Percentiles rank a stretch among this genome's conserved stretches.
Conservation (phyloP, 2,888 invertebrate species). For the Acleris laterana region DNA sequence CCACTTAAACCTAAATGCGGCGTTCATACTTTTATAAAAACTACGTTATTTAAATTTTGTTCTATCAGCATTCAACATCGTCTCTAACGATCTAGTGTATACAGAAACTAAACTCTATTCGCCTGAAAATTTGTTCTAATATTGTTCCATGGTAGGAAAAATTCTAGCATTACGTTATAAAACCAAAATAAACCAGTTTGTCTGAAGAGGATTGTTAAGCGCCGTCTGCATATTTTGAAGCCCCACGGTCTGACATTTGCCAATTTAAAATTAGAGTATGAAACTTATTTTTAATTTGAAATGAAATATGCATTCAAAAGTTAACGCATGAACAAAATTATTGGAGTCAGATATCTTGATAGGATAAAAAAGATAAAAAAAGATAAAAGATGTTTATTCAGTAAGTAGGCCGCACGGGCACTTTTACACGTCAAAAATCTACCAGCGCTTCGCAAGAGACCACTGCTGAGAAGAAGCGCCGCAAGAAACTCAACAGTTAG, state of each 20-base stretch:
- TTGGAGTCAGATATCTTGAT: not conserved
- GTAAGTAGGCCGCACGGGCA: no score
- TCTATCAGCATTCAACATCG: not conserved
- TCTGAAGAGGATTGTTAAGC: slow-evolving; percentile 16
- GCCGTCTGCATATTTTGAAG: slow-evolving; percentile 18
- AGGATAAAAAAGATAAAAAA: no score
- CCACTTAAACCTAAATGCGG: slow-evolving; percentile 62
- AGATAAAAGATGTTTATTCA: no score
- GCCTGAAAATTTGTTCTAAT: not conserved
- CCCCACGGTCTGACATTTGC: slow-evolving; percentile 9
- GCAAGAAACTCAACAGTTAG: no score
- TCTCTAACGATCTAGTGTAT: not conserved
- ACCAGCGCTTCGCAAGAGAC: no score
- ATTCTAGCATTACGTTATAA: slow-evolving; percentile 4
- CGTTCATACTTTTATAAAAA: not conserved
- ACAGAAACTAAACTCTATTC: not conserved
- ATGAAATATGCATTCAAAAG: no score
- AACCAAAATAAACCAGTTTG: slow-evolving; percentile 9
- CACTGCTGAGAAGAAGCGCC: no score
- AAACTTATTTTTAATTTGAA: not conserved
- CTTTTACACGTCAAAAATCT: no score
- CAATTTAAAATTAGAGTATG: slow-evolving; percentile 5
- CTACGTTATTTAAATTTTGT: not conserved
- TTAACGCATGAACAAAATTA: not conserved
- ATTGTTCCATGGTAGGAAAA: not conserved